These are phyloP conservation scores for Trinectes maculatus DNA, from an alignment of 2,113 vertebrate species.

Conservation along the genomic window DNA sequence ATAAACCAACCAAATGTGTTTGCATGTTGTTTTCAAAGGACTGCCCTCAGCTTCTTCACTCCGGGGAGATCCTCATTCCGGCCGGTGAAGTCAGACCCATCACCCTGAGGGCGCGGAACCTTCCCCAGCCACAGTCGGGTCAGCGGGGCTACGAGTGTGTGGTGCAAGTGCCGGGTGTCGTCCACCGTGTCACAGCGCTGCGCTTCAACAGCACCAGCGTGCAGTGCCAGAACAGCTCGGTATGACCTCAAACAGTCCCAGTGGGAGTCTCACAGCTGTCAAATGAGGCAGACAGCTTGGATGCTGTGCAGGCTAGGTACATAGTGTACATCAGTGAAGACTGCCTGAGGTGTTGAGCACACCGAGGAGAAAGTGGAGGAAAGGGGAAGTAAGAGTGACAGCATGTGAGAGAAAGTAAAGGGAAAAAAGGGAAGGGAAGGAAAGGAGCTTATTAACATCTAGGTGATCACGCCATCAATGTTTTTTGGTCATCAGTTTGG, in stretches of 20 bases:
- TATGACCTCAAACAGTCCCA: constrained; percentile 75
- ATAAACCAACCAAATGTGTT: neutral
- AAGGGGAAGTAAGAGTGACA: constrained; percentile 29
- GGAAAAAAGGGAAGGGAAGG: neutral
- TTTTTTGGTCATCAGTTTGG: neutral
- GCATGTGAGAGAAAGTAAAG: neutral
- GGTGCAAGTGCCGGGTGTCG: constrained; percentile 88
- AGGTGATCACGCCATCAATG: neutral
- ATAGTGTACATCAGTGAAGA: constrained; percentile 48
- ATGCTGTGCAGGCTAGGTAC: constrained; percentile 58
- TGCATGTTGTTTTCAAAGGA: constrained; percentile 79
- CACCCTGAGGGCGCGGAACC: constrained; percentile 92
- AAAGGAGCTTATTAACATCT: neutral
- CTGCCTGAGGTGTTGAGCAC: constrained; percentile 43
- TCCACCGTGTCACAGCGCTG: constrained; percentile 94
- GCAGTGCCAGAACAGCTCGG: constrained; percentile 99
- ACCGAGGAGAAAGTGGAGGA: constrained; percentile 40
- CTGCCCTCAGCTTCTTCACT: constrained; percentile 94
- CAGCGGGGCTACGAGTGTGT: constrained; percentile 96
- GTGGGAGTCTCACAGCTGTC: constrained; percentile 63
- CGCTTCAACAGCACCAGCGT: constrained; percentile 99
- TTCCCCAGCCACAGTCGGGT: constrained; percentile 96
- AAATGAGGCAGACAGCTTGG: constrained; percentile 56
- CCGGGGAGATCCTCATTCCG: constrained; percentile 93
- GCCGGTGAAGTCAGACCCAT: constrained; percentile 96